Conservation (phyloP, 2,888 invertebrate species). For the Ramazzottius varieornatus region DNA sequence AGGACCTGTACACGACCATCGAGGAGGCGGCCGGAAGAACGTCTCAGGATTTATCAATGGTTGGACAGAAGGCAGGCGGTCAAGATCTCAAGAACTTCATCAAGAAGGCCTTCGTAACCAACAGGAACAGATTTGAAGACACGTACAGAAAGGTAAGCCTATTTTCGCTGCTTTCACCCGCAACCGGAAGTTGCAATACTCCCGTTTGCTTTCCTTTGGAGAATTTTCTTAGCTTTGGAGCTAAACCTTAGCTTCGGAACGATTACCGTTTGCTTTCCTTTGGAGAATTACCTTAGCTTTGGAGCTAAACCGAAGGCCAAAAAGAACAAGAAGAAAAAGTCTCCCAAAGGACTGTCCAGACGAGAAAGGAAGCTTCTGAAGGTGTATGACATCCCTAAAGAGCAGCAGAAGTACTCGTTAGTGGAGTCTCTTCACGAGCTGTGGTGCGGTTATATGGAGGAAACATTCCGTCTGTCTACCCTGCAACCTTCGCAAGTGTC, state of each 20-base stretch:
- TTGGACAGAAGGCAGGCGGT: neutral
- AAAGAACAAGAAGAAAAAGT: neutral
- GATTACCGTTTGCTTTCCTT: too few species aligned
- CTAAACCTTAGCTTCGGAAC: too few species aligned
- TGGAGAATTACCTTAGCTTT: neutral
- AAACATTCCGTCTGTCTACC: neutral
- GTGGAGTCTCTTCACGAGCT: neutral
- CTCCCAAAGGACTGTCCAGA: neutral
- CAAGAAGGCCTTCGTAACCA: neutral
- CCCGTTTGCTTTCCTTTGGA: too few species aligned
- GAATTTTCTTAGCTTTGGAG: too few species aligned
- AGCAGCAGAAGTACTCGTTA: neutral
- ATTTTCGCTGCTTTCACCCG: too few species aligned
- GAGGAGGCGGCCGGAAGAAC: neutral
- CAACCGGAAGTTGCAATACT: too few species aligned
- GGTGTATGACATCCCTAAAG: neutral
- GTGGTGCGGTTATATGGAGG: slow-evolving; percentile 2
- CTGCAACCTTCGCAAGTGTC: neutral
- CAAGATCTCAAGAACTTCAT: neutral
- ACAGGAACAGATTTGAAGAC: neutral
- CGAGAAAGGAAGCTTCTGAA: neutral
- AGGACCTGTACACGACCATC: neutral
- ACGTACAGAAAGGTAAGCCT: neutral
- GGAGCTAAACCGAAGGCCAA: neutral
- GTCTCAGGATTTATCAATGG: neutral